Conservation (phyloP, 2,113 vertebrate genomes). For the Poecile atricapillus region DNA sequence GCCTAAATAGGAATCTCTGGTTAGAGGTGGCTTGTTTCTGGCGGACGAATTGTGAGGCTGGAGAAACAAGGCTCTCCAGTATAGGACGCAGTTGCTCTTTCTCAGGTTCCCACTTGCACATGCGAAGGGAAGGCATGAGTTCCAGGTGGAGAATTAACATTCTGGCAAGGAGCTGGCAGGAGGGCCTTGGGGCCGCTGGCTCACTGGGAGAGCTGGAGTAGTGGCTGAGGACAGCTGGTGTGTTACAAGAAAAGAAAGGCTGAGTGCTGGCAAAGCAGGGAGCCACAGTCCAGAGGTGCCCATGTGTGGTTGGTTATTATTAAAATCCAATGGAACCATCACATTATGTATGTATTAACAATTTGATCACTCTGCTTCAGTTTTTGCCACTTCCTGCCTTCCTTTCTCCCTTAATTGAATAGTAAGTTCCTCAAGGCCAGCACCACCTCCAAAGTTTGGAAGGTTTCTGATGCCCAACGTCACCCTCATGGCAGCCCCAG, state of each 20-base stretch:
- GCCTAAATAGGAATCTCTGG: background rate
- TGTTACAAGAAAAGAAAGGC: background rate
- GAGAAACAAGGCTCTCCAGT: background rate
- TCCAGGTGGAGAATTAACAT: background rate
- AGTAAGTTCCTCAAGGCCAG: background rate
- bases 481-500: fast-evolving
- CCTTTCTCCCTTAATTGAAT: background rate
- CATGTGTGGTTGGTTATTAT: background rate
- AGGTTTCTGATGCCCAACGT: background rate
- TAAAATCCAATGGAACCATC: background rate
- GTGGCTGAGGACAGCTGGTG: background rate
- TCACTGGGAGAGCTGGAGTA: background rate
- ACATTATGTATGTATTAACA: background rate
- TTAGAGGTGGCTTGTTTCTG: background rate
- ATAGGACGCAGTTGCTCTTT: fast-evolving
- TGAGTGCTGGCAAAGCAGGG: background rate
- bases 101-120: background rate
- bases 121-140: background rate
- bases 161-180: background rate
- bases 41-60: background rate
- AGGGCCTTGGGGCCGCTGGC: background rate
- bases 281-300: background rate
- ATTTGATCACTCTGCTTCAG: background rate
- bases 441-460: background rate
- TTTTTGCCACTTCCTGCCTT: background rate